Percentiles rank a stretch among this genome's conserved stretches.
These are phyloP conservation scores for Scaeva pyrastri DNA, from an alignment of 2,888 invertebrate species.

Conservation along the genomic window DNA sequence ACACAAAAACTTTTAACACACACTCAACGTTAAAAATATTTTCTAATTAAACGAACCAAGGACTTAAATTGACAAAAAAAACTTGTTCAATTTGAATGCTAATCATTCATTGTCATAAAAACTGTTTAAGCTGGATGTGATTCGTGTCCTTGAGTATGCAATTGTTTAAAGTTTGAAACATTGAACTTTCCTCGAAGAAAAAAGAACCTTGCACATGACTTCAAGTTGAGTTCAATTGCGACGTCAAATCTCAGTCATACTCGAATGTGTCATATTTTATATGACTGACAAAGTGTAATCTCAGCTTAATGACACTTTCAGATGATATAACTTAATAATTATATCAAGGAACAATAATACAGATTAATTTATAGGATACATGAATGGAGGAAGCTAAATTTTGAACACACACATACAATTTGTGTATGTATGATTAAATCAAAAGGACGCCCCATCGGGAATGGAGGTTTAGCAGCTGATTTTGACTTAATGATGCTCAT, in stretches of 20 bases:
- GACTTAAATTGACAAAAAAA: constrained; percentile 45
- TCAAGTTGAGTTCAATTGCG: constrained; percentile 42
- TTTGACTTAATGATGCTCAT: constrained; percentile 73
- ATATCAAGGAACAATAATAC: constrained; percentile 17
- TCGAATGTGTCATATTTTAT: constrained; percentile 13
- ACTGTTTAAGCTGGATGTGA: neutral
- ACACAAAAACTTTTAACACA: constrained; percentile 21
- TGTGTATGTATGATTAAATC: constrained; percentile 17
- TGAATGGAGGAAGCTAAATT: constrained; percentile 35
- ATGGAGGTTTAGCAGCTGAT: constrained; percentile 48
- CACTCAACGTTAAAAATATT: constrained; percentile 44
- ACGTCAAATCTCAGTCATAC: neutral
- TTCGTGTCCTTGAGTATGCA: constrained; percentile 42
- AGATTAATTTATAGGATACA: constrained; percentile 24
- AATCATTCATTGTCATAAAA: constrained; percentile 9
- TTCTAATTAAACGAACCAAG: constrained; percentile 65
- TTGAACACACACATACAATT: constrained; percentile 10
- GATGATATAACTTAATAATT: constrained; percentile 61
- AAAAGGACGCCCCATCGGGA: constrained; percentile 15
- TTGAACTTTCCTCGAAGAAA: constrained; percentile 33
- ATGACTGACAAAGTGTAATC: constrained; percentile 64
- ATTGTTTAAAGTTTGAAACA: neutral
- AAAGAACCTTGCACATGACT: constrained; percentile 47
- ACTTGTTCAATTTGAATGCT: constrained; percentile 41
- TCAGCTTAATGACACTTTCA: constrained; percentile 50